Evolutionary conservation across 2,888 invertebrate species (phyloP).

Genomic region (Lagria hirta): DNA sequence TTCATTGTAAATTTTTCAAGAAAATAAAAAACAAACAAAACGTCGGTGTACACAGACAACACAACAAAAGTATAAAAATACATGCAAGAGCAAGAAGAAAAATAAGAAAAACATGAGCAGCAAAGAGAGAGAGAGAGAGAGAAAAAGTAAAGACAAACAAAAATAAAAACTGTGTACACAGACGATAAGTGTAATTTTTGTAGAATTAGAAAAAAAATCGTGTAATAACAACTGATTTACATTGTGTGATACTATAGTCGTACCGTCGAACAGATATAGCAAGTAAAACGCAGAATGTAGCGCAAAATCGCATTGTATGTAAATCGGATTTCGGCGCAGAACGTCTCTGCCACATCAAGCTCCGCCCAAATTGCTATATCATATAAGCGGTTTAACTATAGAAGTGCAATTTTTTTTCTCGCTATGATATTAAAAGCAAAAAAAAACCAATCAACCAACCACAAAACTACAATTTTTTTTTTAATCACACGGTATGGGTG

Average conservation of each 20-base stretch:
- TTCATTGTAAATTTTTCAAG: constrained; percentile 16
- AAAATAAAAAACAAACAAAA: too few species aligned
- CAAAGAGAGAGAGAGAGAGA: constrained; percentile 17
- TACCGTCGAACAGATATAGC: constrained; percentile 5
- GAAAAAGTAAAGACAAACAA: constrained; percentile 23
- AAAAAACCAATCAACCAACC: constrained; percentile 16
- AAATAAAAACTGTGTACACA: constrained; percentile 44
- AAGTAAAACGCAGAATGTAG: constrained; percentile 7
- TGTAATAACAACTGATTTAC: constrained; percentile 53
- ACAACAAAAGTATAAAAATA: constrained; percentile 3
- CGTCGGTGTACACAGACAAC: constrained; percentile 49
- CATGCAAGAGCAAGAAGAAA: constrained; percentile 22
- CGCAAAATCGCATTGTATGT: too few species aligned
- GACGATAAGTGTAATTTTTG: constrained; percentile 39
- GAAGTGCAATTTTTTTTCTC: constrained; percentile 17
- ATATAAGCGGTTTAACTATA: constrained; percentile 10
- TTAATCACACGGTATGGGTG: constrained; percentile 14
- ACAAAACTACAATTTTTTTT: constrained; percentile 4
- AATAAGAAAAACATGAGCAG: constrained; percentile 28
- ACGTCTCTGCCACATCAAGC: too few species aligned
- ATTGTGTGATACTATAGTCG: constrained; percentile 37
- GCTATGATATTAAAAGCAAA: too few species aligned
- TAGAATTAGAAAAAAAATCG: constrained; percentile 22
- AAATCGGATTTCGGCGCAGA: too few species aligned
- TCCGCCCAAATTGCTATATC: too few species aligned